Conservation (phyloP, 2,888 invertebrate species). For the Ormia ochracea region DNA sequence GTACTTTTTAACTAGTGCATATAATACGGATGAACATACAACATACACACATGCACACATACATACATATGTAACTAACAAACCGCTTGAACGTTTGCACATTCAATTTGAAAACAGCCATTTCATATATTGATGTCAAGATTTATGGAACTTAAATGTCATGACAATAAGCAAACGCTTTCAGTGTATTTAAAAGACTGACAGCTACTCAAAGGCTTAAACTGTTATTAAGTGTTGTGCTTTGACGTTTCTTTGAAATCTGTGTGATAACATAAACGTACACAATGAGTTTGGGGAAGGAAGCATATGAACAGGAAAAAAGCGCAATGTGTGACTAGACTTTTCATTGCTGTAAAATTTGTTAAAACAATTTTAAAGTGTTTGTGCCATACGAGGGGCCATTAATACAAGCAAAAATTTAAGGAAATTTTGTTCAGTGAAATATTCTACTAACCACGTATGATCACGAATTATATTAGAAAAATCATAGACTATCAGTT, state of each 20-base stretch:
- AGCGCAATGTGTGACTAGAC: background rate
- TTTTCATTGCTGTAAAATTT: background rate
- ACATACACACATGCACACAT: too few relatives aligned
- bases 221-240: slow-evolving; percentile 69
- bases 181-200: slow-evolving; percentile 68
- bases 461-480: too few relatives aligned
- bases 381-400: background rate
- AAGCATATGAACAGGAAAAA: background rate
- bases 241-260: slow-evolving; percentile 63
- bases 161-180: slow-evolving; percentile 62
- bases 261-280: slow-evolving; percentile 66
- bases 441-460: too few relatives aligned
- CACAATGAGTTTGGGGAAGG: background rate
- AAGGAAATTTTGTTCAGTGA: too few relatives aligned
- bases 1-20: too few relatives aligned
- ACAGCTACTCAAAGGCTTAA: slow-evolving; percentile 71
- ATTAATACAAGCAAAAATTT: too few relatives aligned
- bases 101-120: slow-evolving; percentile 26
- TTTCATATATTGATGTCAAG: slow-evolving; percentile 55
- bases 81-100: slow-evolving; percentile 6
- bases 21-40: too few relatives aligned
- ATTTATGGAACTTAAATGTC: slow-evolving; percentile 62
- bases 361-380: background rate
- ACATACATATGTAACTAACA: too few relatives aligned
- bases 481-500: too few relatives aligned